These are phyloP conservation scores for Anser brachyrhynchus DNA, from an alignment of 2,113 vertebrate genomes.

Conservation along the genomic window DNA sequence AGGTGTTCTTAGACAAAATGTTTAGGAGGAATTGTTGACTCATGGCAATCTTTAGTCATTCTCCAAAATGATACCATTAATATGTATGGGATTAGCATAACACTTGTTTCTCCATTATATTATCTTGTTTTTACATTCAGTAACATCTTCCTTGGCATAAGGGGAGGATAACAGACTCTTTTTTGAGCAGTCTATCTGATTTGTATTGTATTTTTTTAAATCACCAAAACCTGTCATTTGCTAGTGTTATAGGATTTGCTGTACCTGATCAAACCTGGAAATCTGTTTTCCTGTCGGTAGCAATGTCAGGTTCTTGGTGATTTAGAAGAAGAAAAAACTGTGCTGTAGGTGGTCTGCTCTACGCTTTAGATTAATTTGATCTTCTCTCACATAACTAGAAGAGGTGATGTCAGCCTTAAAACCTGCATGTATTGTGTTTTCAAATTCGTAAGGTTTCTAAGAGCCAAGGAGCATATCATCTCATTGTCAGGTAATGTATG, in stretches of 20 bases:
- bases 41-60: conserved; percentile 62
- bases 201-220: neutral
- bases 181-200: conserved; percentile 32
- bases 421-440: neutral
- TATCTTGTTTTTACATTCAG: conserved; percentile 45
- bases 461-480: neutral
- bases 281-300: conserved; percentile 2
- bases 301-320: neutral
- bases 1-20: conserved; percentile 66
- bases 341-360: neutral
- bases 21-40: conserved; percentile 60
- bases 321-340: neutral
- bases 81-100: conserved; percentile 14
- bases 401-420: neutral
- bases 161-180: conserved; percentile 28
- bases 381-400: neutral
- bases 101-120: conserved; percentile 50
- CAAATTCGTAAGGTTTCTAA: neutral
- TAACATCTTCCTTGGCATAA: neutral
- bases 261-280: neutral
- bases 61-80: conserved; percentile 46
- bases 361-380: neutral
- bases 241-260: neutral
- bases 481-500: neutral
- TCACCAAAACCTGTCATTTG: conserved; percentile 31